These are phyloP conservation scores for Chaenogobius annularis DNA, from an alignment of 2,113 vertebrate species.

Conservation along the genomic window DNA sequence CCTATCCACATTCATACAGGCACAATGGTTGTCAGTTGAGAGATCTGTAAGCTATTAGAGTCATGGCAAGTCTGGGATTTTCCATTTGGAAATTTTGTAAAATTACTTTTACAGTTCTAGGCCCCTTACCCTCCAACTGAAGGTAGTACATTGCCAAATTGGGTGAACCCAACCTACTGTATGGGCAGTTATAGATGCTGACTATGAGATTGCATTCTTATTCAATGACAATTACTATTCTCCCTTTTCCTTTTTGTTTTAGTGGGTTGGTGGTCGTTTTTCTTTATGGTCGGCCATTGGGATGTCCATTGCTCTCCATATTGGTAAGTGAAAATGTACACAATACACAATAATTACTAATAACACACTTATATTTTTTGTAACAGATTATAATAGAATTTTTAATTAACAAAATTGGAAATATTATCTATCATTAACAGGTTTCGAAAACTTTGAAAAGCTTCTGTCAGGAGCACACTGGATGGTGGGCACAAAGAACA, in stretches of 20 bases:
- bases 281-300: conserved; percentile 98
- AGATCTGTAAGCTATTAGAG: no score
- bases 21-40: no score
- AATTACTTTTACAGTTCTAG: no score
- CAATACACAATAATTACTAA: not conserved
- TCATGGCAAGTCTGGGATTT: no score
- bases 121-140: no score
- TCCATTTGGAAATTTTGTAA: no score
- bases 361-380: not conserved
- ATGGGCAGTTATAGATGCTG: not conserved
- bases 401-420: not conserved
- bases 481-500: conserved; percentile 85
- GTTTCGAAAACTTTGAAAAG: conserved; percentile 88
- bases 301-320: conserved; percentile 93
- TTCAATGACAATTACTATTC: not conserved
- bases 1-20: no score
- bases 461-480: conserved; percentile 94
- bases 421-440: conserved; percentile 50
- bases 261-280: conserved; percentile 99
- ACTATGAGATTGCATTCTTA: not conserved
- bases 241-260: conserved; percentile 16
- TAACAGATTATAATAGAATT: not conserved
- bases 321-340: conserved; percentile 77
- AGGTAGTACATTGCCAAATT: not conserved
- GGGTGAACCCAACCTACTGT: not conserved